Percentiles rank a stretch among this genome's conserved stretches.
Evolutionary conservation across 2,113 vertebrate species (phyloP).

Genomic region (Carassius carassius): DNA sequence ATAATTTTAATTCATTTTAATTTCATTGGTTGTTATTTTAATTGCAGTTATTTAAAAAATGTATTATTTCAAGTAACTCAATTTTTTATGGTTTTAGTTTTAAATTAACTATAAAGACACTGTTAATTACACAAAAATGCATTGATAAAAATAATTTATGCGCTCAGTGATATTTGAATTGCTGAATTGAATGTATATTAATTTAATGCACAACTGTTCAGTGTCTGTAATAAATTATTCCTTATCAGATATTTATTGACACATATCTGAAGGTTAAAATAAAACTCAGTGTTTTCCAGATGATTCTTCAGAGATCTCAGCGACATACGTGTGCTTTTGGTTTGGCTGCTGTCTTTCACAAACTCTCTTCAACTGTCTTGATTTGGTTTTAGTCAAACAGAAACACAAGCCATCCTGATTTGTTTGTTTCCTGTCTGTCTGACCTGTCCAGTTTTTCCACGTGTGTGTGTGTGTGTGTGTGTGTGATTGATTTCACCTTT

Average conservation of each 20-base stretch:
- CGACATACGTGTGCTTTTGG: not conserved
- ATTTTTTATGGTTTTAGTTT: not conserved
- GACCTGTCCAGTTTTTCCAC: not conserved
- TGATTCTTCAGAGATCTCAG: not conserved
- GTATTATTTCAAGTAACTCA: too few relatives aligned
- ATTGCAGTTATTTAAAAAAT: too few relatives aligned
- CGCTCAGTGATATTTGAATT: not conserved
- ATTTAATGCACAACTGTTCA: not conserved
- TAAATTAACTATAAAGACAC: not conserved
- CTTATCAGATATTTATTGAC: not conserved
- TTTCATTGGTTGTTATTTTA: too few relatives aligned
- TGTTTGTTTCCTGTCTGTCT: slow-evolving; percentile 45
- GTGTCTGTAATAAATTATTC: not conserved
- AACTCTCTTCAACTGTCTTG: not conserved
- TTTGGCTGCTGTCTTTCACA: not conserved
- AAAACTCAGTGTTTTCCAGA: not conserved
- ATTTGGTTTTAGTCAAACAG: not conserved
- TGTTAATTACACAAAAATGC: not conserved
- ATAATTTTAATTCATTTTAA: too few relatives aligned
- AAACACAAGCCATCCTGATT: slow-evolving; percentile 45
- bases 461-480: not conserved
- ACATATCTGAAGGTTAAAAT: not conserved
- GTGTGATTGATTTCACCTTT: not conserved
- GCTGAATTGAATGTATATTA: not conserved
- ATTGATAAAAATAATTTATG: not conserved